These are phyloP conservation scores for Malurus melanocephalus DNA, from an alignment of 2,113 vertebrate species.

Conservation along the genomic window DNA sequence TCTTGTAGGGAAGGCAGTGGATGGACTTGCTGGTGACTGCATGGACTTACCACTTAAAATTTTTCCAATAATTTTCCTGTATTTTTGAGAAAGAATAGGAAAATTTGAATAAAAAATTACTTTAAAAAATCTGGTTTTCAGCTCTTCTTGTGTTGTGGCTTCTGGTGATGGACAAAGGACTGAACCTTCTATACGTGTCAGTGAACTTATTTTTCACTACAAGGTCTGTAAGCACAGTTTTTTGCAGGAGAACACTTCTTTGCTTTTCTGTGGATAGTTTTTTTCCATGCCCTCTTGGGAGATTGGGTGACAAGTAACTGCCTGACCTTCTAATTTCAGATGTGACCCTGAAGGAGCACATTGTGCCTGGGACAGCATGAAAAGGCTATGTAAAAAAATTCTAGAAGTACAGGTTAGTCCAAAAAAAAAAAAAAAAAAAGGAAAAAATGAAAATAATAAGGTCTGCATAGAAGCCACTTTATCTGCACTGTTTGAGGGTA, in stretches of 20 bases:
- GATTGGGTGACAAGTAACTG: neutral
- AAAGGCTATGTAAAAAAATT: neutral
- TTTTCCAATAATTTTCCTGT: neutral
- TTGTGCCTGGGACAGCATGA: neutral
- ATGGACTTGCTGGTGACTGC: neutral
- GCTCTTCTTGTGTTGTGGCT: neutral
- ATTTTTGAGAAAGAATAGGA: neutral
- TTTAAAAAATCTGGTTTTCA: neutral
- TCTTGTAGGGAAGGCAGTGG: neutral
- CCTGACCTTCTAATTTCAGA: neutral
- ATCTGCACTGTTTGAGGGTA: neutral
- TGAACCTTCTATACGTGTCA: neutral
- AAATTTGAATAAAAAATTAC: neutral
- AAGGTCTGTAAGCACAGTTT: neutral
- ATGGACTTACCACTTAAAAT: neutral
- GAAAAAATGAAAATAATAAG: neutral
- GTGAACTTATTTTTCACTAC: neutral
- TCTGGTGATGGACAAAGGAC: neutral
- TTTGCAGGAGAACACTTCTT: neutral
- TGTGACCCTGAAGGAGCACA: neutral
- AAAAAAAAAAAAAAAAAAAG: neutral
- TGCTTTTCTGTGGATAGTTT: neutral
- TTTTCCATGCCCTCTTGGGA: neutral
- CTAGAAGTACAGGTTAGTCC: neutral
- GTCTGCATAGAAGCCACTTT: neutral